Base-by-base conservation (phyloP, 2,113 vertebrate species). In the Drymodes brunneopygia region DNA sequence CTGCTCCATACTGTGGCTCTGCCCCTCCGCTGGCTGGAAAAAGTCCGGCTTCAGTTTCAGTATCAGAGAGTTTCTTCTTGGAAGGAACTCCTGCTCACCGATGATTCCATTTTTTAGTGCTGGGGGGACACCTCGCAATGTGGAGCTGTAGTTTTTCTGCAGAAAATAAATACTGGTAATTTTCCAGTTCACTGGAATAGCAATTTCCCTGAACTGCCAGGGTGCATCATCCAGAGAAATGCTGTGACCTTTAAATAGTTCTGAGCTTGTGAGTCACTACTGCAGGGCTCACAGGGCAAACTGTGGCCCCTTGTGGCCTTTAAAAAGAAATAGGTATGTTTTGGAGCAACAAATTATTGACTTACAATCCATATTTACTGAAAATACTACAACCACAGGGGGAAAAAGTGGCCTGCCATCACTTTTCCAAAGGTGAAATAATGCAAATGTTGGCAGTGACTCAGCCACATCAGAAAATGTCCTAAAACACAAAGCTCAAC, bases 81-180 rank as follows among this genome's bases (percentile, higher is more conserved):
- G 96, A 80, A 99, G 61, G 10, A 98, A 83, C 7, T 98, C 98
- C 11, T 98, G 98, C 40, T 98, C 98, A 4, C 73, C 31, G 47
- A 98, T 95, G 77, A 99, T n/a, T 11, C 99, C 99, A 0, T 99
- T 99, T 75, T 97, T 98, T 33, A 99, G 33, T 12, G 98, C 96
- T 8, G 98, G 91, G 1, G 98, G 97, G 16, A 93, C 65, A 40
- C 98, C 99, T 86, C 99, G 97, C 65, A 99, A 18, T 0, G 99
- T 99, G 80, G 99, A 99, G 80, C 99, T 99, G 97, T 99, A 99
- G 97, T 96, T 98, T 95, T 98, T 99, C 98, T 99, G 98, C 58
- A 83, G 87, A 94, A 74, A 62, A 95, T 29, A 95, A 75, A 93
- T 10, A 88, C 18, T 3, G 36, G 81, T 96, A 33, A 93, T 75